phyloP scores from a whole-genome alignment of 2,113 vertebrate species.

The Halcyon malimbica region DNA sequence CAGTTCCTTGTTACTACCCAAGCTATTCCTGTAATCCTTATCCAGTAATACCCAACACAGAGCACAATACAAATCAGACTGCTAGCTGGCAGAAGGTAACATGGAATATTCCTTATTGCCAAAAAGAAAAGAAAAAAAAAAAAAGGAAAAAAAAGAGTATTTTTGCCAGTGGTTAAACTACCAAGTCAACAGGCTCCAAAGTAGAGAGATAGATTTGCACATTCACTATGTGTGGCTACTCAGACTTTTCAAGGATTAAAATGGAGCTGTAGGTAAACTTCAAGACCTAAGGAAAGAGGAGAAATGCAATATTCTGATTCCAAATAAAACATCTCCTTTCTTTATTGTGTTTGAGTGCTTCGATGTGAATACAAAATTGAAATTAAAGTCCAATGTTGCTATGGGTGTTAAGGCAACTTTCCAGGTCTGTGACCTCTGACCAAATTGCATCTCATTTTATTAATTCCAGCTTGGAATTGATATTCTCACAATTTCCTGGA shows the following conservation, averaged over 20 bases:
- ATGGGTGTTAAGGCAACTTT: background rate
- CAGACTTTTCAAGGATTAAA: background rate
- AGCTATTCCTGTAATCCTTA: background rate
- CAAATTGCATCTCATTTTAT: background rate
- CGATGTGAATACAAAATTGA: background rate
- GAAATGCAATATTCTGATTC: background rate
- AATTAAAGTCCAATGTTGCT: background rate
- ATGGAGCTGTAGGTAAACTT: background rate
- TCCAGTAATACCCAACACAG: background rate
- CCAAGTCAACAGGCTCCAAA: background rate
- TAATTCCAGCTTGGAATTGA: background rate
- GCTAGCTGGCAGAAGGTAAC: background rate
- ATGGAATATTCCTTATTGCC: background rate
- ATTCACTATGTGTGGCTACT: background rate
- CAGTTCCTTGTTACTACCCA: background rate
- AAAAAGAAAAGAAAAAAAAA: background rate
- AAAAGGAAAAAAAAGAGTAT: background rate
- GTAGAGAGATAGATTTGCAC: background rate
- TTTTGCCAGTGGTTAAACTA: background rate
- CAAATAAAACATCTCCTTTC: background rate
- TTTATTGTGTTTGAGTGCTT: background rate
- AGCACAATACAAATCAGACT: background rate
- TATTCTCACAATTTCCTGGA: background rate
- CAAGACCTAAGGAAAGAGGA: background rate
- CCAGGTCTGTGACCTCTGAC: background rate